These are phyloP conservation scores for Drosophila jambulina DNA, from an alignment of 1,140 invertebrate species.

Conservation along the genomic window DNA sequence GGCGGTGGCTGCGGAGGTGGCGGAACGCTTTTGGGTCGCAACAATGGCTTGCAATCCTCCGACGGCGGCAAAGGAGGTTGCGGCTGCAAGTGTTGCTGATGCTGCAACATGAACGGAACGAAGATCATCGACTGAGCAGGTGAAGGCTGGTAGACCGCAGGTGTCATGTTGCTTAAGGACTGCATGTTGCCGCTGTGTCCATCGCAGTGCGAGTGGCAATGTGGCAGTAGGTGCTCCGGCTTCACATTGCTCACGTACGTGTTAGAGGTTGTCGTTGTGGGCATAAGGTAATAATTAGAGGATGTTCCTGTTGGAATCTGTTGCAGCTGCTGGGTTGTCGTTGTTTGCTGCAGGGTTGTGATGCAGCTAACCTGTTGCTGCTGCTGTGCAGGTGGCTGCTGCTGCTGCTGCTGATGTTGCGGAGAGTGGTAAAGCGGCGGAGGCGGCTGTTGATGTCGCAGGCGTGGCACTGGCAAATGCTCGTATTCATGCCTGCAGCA, in stretches of 20 bases:
- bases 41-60: slow-evolving; percentile 27
- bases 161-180: slow-evolving; percentile 4
- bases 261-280: slow-evolving; percentile 25
- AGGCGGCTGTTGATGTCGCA: slow-evolving; percentile 53
- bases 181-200: slow-evolving; percentile 14
- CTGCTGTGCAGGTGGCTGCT: slow-evolving; percentile 15
- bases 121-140: slow-evolving; percentile 62
- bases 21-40: slow-evolving; percentile 33
- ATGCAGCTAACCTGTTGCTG: slow-evolving; percentile 63
- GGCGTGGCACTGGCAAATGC: slow-evolving; percentile 63
- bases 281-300: slow-evolving; percentile 25
- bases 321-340: slow-evolving; percentile 61
- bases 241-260: slow-evolving; percentile 35
- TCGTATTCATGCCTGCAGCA: slow-evolving; percentile 57
- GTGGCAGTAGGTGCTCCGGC: slow-evolving; percentile 10
- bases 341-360: slow-evolving; percentile 64
- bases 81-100: slow-evolving; percentile 1
- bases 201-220: slow-evolving; percentile 38
- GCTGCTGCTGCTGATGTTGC: slow-evolving; percentile 26
- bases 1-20: slow-evolving; percentile 54
- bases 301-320: slow-evolving; percentile 39
- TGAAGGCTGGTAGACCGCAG: slow-evolving; percentile 10
- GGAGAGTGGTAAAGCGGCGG: slow-evolving; percentile 34
- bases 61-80: slow-evolving; percentile 21
- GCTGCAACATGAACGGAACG: slow-evolving; percentile 61